Percentiles rank a stretch among this genome's conserved stretches.
These are phyloP conservation scores for Borostomias antarcticus DNA, from an alignment of 2,797 vertebrate genomes.

Conservation along the genomic window DNA sequence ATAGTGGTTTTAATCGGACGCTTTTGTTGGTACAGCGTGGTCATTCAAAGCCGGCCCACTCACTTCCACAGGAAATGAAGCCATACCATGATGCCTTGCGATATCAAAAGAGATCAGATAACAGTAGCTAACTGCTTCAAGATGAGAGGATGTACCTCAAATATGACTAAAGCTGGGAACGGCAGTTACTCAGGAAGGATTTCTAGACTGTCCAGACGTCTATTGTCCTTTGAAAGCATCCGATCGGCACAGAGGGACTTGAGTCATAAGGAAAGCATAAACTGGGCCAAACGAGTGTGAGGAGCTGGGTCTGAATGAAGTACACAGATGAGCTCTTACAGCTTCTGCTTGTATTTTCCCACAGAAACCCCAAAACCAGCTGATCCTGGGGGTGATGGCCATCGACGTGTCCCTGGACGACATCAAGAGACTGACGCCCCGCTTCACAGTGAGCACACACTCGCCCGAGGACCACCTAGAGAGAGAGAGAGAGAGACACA, in stretches of 20 bases:
- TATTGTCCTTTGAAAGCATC: conserved; percentile 55
- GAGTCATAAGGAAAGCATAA: conserved; percentile 57
- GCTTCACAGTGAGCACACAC: conserved; percentile 95
- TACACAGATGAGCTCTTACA: no score
- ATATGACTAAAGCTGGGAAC: conserved; percentile 46
- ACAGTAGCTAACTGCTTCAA: conserved; percentile 75
- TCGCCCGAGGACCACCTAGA: no score
- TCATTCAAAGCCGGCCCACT: conserved; percentile 43
- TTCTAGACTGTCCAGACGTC: conserved; percentile 41
- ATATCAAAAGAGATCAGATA: conserved; percentile 54
- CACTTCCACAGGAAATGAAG: conserved; percentile 49
- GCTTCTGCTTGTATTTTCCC: conserved; percentile 14
- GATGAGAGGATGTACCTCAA: conserved; percentile 52
- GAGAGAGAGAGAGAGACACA: background rate
- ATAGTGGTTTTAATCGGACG: conserved; percentile 48
- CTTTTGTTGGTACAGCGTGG: conserved; percentile 45
- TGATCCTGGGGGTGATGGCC: conserved; percentile 97
- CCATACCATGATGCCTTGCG: conserved; percentile 40
- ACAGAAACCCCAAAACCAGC: conserved; percentile 82
- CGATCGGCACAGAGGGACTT: conserved; percentile 52
- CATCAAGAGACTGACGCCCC: conserved; percentile 93
- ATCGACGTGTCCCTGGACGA: conserved; percentile 96
- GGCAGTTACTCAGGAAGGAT: conserved; percentile 65
- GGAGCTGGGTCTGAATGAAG: background rate
- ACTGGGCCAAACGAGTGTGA: background rate